Evolutionary conservation across 2,888 invertebrate species (phyloP), one percentile per base, ranked within the genome.

Genomic region (Nomada fucata): DNA sequence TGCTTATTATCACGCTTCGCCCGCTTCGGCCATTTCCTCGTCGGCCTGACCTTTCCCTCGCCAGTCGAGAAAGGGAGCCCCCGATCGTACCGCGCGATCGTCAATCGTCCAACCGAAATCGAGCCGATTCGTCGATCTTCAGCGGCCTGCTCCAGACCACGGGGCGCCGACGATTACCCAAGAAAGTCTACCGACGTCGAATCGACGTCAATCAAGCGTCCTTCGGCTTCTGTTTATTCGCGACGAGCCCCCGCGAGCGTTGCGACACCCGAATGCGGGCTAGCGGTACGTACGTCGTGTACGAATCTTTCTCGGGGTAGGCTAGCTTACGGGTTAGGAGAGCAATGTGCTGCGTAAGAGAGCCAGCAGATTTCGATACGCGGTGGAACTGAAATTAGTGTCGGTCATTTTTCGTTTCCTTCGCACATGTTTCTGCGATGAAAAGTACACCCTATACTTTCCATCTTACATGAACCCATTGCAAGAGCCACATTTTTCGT

Each of bases 41-140:
- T 92, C 84, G 87, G 88, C 68, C 89, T 92, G 92, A 92, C 91
- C 92, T 92, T 92, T 92, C 91, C 91, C 92, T 88, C 42, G n/a
- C 20, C 52, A 18, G 53, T 44, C 76, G 63, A 15, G 64, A 68
- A 71, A 53, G 23, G 29, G 57, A 47, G n/a, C 55, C 23, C 18
- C 26, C 3, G 26, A 18, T 18, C 0, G 23, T 26, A 20, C 9
- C 26, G 50, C 2, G 18, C 63, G 57, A 59, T 82, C 67, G 64
- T 72, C 63, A 67, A 74, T 42, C 57, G 68, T 36, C 50, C 23
- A 10, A 20, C 42, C 29, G 42, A 36, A 69, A 69, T 84, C 70
- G 68, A 79, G 76, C 72, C 26, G 36, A 60, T 18, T 47, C 65
- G 55, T 59, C 60, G 50, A 36, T 76, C 76, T 52, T 80, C 61